Evolutionary conservation across 2,113 vertebrate genomes (phyloP).

Genomic region (Pseudonaja textilis): DNA sequence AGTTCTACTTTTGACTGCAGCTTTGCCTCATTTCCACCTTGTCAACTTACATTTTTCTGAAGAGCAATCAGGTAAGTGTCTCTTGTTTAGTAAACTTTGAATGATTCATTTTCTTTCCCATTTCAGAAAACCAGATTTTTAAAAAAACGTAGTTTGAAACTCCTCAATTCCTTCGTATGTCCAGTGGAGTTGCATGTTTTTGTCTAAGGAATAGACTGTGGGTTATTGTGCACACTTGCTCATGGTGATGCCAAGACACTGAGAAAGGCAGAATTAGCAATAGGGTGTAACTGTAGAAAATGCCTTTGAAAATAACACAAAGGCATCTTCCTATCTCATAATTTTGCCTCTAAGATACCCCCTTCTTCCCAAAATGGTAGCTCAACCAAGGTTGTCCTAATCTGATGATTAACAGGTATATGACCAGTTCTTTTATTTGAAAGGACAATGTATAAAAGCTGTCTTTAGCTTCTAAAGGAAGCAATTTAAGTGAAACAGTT

Average conservation of each 20-base stretch:
- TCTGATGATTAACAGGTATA: not conserved
- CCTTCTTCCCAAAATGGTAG: not conserved
- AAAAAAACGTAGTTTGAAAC: not conserved
- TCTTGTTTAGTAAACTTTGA: not conserved
- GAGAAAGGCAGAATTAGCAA: not conserved
- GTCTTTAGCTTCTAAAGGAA: slow-evolving; percentile 34
- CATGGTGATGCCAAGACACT: not conserved
- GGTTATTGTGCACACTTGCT: not conserved
- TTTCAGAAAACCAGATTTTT: not conserved
- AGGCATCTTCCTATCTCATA: not conserved
- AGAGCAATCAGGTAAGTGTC: not conserved
- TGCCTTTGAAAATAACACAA: not conserved
- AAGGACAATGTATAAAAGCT: not conserved
- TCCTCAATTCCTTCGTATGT: not conserved
- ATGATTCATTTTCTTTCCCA: not conserved
- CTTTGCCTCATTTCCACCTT: not conserved
- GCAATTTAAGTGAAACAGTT: not conserved
- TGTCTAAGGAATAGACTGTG: not conserved
- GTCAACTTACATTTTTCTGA: not conserved
- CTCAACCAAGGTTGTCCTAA: not conserved
- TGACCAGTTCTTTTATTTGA: not conserved
- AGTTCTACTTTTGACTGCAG: not conserved
- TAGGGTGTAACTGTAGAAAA: not conserved
- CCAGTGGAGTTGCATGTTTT: not conserved
- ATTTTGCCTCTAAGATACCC: not conserved